Base-by-base conservation (phyloP, 2,888 invertebrate species). In the Clanis bilineata region DNA sequence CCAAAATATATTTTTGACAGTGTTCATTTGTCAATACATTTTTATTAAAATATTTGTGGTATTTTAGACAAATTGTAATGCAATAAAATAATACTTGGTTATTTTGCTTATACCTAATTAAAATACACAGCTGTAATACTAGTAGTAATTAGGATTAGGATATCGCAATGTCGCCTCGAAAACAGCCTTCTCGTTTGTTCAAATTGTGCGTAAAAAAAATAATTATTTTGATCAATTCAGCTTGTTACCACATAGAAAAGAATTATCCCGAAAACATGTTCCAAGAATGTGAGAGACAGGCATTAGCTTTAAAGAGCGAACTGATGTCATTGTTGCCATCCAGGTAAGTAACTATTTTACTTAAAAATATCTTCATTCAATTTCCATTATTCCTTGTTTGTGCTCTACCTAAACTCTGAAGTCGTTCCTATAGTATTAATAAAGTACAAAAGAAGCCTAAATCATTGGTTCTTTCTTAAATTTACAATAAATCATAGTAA, bases 211-310 rank as follows among this genome's bases (percentile, higher is more conserved):
- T 91, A 65, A 88, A 82, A 80, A 86, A 74, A 79, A 82, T 86
- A 68, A 83, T 92, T 73, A 69, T 69, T 76, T 71, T 90, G 64
- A 88, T 93, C 65, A 90, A 90, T 83, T 83, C 82, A 28, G 86
- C 88, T 77, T 90, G 89, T 79, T 84, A 85, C 78, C 73, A 77
- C 68, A 89, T 92, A 64, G 90, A 90, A 79, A 88, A 83, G 69
- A 81, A 72, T 73, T 84, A 82, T 74, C 80, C 86, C 4, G 89
- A 89, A 67, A 82, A 78, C 70, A 79, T 85, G 63, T 83, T 77
- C 69, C 69, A 77, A 60, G 84, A 88, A 64, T 85, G 83, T 77
- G 88, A 90, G 66, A 75, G 74, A 60, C 80, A 83, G 70, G 83
- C 86, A 58, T 74, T 80, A 67, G 70, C 73, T 43, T 77, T 92